phyloP scores from a whole-genome alignment of 30 jellyfish, hydroid and myxozoan species.

The Chrysaora quinquecirrha region DNA sequence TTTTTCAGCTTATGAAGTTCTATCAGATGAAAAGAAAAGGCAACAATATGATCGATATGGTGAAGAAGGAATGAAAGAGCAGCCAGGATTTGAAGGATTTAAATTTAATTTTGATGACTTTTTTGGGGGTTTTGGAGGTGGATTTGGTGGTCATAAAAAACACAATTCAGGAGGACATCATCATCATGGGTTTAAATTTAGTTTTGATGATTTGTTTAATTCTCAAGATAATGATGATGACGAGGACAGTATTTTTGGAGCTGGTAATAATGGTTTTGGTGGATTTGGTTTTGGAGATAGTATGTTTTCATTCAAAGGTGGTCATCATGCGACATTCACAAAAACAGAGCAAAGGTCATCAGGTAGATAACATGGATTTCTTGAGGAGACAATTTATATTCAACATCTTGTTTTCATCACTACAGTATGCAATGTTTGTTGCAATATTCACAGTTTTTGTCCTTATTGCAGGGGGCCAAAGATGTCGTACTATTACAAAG shows the following conservation, averaged over 20 bases:
- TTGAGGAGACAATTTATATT: no score
- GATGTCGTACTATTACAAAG: conserved; percentile 89
- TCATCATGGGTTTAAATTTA: conserved; percentile 57
- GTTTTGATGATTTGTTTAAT: conserved; percentile 48
- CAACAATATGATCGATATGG: conserved; percentile 93
- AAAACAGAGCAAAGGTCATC: conserved; percentile 49
- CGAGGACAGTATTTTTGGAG: conserved; percentile 77
- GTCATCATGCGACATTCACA: conserved; percentile 32
- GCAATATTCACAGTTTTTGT: neutral
- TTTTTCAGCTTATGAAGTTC: conserved; percentile 87
- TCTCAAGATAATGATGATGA: conserved; percentile 70
- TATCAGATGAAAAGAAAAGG: conserved; percentile 95
- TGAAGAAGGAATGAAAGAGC: conserved; percentile 94
- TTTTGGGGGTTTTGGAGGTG: conserved; percentile 71
- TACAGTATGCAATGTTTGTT: no score
- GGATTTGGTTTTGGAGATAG: conserved; percentile 82
- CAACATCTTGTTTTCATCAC: no score
- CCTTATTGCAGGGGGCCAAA: conserved; percentile 61
- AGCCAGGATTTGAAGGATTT: conserved; percentile 95
- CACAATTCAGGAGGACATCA: conserved; percentile 28
- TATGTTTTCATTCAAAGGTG: conserved; percentile 60
- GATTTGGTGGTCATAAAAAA: conserved; percentile 4
- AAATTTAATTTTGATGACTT: conserved; percentile 88
- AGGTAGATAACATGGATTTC: conserved; percentile 30
- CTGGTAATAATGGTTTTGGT: conserved; percentile 64